Percentiles rank a stretch among this genome's conserved stretches.
Conservation (phyloP, 2,797 vertebrate genomes). For the Pseudochaenichthys georgianus region DNA sequence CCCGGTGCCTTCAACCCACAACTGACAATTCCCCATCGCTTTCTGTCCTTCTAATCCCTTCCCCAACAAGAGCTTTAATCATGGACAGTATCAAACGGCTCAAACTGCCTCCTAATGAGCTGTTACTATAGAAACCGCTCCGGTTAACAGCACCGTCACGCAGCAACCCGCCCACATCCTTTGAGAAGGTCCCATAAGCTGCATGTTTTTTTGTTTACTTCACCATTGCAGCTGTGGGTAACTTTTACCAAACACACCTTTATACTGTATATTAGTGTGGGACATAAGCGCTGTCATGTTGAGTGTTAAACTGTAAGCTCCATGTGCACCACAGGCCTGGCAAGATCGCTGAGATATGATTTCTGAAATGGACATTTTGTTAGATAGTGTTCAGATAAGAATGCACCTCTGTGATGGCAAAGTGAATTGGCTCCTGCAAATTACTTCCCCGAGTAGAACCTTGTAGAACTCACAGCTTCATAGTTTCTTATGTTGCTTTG, state of each 20-base stretch:
- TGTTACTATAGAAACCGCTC: conserved; percentile 85
- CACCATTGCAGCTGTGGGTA: conserved; percentile 50
- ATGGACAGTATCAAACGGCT: conserved; percentile 79
- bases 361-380: conserved; percentile 30
- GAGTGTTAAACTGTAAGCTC: conserved; percentile 32
- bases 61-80: conserved; percentile 79
- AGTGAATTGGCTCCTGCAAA: conserved; percentile 24
- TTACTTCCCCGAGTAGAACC: neutral
- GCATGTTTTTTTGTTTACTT: conserved; percentile 47
- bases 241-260: conserved; percentile 31
- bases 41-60: conserved; percentile 39
- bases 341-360: conserved; percentile 25
- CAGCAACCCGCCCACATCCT: conserved; percentile 53
- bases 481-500: no score
- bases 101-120: conserved; percentile 83
- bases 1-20: conserved; percentile 28
- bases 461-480: no score
- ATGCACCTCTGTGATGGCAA: conserved; percentile 41
- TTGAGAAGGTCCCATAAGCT: conserved; percentile 48
- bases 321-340: neutral
- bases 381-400: conserved; percentile 43
- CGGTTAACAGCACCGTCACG: conserved; percentile 65
- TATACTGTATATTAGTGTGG: conserved; percentile 12
- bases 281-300: conserved; percentile 37
- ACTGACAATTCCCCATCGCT: conserved; percentile 21